Conservation (phyloP, 2,113 vertebrate genomes). For the Mustela nigripes region DNA sequence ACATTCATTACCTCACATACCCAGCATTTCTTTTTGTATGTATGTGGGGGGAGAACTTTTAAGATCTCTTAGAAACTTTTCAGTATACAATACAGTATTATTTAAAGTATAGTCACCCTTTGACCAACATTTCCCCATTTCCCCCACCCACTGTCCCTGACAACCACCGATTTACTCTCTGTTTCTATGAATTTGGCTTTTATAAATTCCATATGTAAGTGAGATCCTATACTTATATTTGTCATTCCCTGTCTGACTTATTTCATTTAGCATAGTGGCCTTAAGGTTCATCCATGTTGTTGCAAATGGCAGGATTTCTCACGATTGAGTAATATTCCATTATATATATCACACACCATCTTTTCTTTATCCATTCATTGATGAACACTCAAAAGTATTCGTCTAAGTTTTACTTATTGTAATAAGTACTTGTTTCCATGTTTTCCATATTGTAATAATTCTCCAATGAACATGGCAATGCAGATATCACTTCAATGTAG, state of each 20-base stretch:
- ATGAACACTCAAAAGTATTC: not conserved
- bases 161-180: not conserved
- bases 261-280: not conserved
- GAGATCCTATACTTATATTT: not conserved
- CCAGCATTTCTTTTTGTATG: not conserved
- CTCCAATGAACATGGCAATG: not conserved
- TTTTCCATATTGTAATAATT: not conserved
- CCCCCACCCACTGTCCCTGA: not conserved
- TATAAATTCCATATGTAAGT: not conserved
- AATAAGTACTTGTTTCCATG: not conserved
- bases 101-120: not conserved
- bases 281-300: not conserved
- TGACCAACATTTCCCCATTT: not conserved
- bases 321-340: not conserved
- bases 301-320: not conserved
- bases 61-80: not conserved
- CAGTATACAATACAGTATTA: not conserved
- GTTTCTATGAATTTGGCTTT: not conserved
- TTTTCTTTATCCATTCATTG: not conserved
- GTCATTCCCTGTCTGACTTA: not conserved
- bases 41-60: not conserved
- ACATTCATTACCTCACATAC: not conserved
- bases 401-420: not conserved
- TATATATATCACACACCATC: not conserved
- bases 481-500: not conserved